Conservation (phyloP, 2,113 vertebrate genomes). For the Upupa epops region DNA sequence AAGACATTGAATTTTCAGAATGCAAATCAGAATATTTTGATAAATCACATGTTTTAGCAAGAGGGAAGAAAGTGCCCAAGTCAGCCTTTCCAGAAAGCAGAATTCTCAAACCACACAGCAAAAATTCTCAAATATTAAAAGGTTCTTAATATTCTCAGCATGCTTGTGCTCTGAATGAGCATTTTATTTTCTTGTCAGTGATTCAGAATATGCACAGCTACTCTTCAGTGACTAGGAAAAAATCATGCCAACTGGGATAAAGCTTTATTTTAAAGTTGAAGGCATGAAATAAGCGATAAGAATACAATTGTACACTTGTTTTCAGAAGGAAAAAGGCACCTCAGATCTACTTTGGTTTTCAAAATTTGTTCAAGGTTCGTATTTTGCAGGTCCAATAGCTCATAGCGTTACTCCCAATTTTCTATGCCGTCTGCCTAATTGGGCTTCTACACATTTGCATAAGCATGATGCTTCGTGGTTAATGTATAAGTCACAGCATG, state of each 20-base stretch:
- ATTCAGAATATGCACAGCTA: constrained; percentile 64
- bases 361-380: constrained; percentile 70
- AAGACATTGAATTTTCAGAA: constrained; percentile 41
- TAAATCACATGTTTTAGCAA: constrained; percentile 47
- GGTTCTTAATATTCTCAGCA: constrained; percentile 63
- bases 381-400: constrained; percentile 72
- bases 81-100: constrained; percentile 26
- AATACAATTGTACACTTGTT: constrained; percentile 73
- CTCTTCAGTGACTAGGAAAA: constrained; percentile 60
- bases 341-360: constrained; percentile 67
- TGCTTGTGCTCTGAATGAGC: constrained; percentile 54
- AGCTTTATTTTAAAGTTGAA: constrained; percentile 70
- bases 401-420: constrained; percentile 70
- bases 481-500: constrained; percentile 73
- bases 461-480: constrained; percentile 74
- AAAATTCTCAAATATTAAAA: constrained; percentile 50
- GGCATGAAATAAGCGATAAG: constrained; percentile 69
- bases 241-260: constrained; percentile 65
- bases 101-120: constrained; percentile 19
- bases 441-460: constrained; percentile 70
- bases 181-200: constrained; percentile 73
- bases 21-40: constrained; percentile 53
- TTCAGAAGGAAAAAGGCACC: constrained; percentile 71
- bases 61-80: constrained; percentile 14
- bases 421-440: constrained; percentile 72